These are phyloP conservation scores for Paracentrotus lividus DNA, from an alignment of 53 echinoderm and acorn worm species.

Conservation along the genomic window DNA sequence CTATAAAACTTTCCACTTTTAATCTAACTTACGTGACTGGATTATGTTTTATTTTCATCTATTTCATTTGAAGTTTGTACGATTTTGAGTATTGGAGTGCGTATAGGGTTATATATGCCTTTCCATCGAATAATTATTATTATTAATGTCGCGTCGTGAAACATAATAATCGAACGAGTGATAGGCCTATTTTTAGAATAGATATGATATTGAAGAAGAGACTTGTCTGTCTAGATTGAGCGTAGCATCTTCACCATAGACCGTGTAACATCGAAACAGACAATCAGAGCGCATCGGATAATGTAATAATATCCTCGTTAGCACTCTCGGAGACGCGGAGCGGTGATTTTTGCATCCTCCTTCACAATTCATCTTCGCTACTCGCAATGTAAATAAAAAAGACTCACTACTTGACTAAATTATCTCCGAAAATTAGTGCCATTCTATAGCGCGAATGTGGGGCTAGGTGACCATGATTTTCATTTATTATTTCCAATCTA, in stretches of 20 bases:
- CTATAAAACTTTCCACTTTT: no score
- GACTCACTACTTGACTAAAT: slow-evolving; percentile 36
- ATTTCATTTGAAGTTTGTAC: no score
- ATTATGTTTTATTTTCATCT: no score
- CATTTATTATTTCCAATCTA: slow-evolving; percentile 27
- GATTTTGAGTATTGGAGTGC: no score
- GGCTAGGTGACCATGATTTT: slow-evolving; percentile 43
- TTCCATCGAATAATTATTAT: no score
- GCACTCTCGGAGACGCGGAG: not conserved
- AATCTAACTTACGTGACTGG: no score
- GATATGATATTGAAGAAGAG: slow-evolving; percentile 1
- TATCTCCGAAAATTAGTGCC: slow-evolving; percentile 60
- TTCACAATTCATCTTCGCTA: slow-evolving; percentile 15
- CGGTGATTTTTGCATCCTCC: not conserved
- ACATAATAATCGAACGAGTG: not conserved
- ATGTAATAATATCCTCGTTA: slow-evolving; percentile 48
- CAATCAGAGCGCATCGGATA: slow-evolving; percentile 40
- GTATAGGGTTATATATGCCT: no score
- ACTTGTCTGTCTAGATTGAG: not conserved
- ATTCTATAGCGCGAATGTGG: slow-evolving; percentile 28
- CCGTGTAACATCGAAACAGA: not conserved
- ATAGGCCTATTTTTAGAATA: not conserved
- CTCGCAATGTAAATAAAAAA: slow-evolving; percentile 38
- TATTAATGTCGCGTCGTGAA: not conserved
- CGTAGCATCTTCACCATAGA: not conserved